A percentile compares a stretch with the other conserved stretches of the same genome.
These are phyloP conservation scores for Notiomystis cincta DNA, from an alignment of 2,113 vertebrate species.

Conservation along the genomic window DNA sequence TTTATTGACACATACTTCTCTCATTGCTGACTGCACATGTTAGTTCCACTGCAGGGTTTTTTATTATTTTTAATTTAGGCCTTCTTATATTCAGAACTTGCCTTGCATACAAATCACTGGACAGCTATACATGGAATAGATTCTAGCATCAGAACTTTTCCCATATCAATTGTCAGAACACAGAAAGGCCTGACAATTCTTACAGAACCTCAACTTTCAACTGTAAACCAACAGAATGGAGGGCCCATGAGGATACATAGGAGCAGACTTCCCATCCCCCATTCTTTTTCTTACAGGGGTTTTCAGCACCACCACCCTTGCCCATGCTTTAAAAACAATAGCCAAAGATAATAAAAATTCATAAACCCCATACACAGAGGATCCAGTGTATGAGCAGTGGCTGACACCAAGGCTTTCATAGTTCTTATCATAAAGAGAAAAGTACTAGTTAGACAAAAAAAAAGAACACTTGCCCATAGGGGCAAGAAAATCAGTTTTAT, in stretches of 20 bases:
- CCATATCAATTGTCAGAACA: not conserved
- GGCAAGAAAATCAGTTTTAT: not conserved
- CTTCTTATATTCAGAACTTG: not conserved
- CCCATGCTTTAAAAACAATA: not conserved
- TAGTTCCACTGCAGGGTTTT: not conserved
- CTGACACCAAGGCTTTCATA: not conserved
- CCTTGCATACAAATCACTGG: not conserved
- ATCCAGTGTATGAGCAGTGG: not conserved
- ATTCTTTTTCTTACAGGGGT: not conserved
- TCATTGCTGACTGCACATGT: not conserved
- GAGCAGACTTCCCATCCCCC: not conserved
- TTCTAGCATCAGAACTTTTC: not conserved
- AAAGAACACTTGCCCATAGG: not conserved
- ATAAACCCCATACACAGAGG: not conserved
- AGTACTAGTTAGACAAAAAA: not conserved
- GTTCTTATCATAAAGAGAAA: not conserved
- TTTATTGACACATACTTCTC: not conserved
- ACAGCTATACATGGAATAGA: not conserved
- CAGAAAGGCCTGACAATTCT: not conserved
- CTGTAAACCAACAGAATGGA: not conserved
- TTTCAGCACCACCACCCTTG: not conserved
- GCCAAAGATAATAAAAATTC: too few species aligned
- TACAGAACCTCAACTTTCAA: not conserved
- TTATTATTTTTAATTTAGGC: not conserved
- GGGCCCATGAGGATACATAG: not conserved